Percentiles rank a stretch among this genome's conserved stretches.
phyloP scores from a whole-genome alignment of 1,140 invertebrate species.

The Dendroctonus ponderosae region DNA sequence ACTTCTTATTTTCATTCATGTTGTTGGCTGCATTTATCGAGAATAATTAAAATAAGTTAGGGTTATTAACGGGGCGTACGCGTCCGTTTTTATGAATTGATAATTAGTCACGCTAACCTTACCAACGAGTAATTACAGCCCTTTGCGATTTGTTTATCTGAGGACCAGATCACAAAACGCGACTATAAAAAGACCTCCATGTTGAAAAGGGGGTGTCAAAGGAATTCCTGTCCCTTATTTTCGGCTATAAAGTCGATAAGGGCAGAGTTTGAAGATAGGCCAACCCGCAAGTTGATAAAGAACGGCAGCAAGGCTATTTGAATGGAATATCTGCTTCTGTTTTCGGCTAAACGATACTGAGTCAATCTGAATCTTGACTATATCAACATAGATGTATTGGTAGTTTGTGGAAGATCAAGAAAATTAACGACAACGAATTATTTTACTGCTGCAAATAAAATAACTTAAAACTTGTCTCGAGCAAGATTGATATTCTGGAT shows the following conservation, averaged over 20 bases:
- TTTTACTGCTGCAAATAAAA: too few species aligned
- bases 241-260: conserved; percentile 13
- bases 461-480: too few species aligned
- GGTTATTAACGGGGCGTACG: conserved; percentile 19
- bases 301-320: too few species aligned
- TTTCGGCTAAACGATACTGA: too few species aligned
- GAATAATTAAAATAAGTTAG: conserved; percentile 30
- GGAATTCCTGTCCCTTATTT: conserved; percentile 20
- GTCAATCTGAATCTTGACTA: too few species aligned
- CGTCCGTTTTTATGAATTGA: conserved; percentile 23
- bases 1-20: conserved; percentile 10
- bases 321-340: too few species aligned
- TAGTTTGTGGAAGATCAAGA: too few species aligned
- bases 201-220: conserved; percentile 32
- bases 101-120: conserved; percentile 27
- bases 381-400: too few species aligned
- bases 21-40: not conserved
- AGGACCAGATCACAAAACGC: conserved; percentile 14
- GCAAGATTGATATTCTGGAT: too few species aligned
- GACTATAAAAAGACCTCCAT: conserved; percentile 29
- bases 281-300: not conserved
- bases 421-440: too few species aligned
- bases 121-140: conserved; percentile 26
- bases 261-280: conserved; percentile 6
- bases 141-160: conserved; percentile 28